Conservation (phyloP, 35 echinoderm and acorn worm species). For the Heliocidaris erythrogramma region DNA sequence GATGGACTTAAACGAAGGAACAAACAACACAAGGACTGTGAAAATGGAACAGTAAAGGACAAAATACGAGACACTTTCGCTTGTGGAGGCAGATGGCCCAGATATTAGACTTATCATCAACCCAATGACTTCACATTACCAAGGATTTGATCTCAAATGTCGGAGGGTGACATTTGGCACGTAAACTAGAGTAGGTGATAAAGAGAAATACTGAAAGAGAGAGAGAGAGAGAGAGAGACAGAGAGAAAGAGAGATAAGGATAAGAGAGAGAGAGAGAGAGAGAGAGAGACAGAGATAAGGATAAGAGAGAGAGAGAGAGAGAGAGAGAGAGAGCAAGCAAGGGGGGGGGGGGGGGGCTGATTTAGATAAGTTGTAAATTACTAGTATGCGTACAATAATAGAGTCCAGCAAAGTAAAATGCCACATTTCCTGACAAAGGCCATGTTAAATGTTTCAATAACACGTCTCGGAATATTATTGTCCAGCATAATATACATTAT, state of each 20-base stretch:
- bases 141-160: not conserved
- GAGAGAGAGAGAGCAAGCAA: not conserved
- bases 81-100: not conserved
- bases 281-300: too few relatives aligned
- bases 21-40: not conserved
- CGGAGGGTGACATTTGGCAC: not conserved
- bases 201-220: not conserved
- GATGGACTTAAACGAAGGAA: not conserved
- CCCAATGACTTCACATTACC: not conserved
- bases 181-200: not conserved
- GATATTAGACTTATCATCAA: not conserved
- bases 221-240: not conserved
- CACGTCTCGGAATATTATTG: too few relatives aligned
- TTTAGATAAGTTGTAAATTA: too few relatives aligned
- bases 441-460: too few relatives aligned
- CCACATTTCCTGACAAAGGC: too few relatives aligned
- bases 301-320: not conserved
- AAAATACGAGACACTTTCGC: not conserved
- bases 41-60: not conserved
- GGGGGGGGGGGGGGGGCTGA: too few relatives aligned
- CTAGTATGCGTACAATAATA: too few relatives aligned
- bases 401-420: too few relatives aligned
- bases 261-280: too few relatives aligned
- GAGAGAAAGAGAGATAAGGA: too few relatives aligned
- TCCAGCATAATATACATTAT: too few relatives aligned